phyloP scores from a whole-genome alignment of 23 tunicate species.

The Corella eumyota region DNA sequence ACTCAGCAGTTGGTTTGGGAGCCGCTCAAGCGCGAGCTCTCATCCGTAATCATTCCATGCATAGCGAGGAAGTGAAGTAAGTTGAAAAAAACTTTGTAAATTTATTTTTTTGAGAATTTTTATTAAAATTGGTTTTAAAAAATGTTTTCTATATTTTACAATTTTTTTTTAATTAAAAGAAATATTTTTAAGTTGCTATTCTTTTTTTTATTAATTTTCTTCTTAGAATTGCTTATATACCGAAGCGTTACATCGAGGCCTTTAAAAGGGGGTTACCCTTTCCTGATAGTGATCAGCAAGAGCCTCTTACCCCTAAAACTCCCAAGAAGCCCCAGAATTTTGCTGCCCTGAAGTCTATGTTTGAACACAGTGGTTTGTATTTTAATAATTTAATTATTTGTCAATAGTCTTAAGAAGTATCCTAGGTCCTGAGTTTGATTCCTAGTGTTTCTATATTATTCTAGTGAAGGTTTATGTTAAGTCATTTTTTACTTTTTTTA shows the following conservation, averaged over 20 bases:
- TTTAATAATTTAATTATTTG: no score
- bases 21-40: slow-evolving; percentile 80
- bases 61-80: slow-evolving; percentile 65
- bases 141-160: not conserved
- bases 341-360: slow-evolving; percentile 44
- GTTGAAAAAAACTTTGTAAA: no score
- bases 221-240: slow-evolving; percentile 54
- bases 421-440: no score
- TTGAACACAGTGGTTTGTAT: no score
- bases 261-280: slow-evolving; percentile 65
- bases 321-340: slow-evolving; percentile 27
- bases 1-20: slow-evolving; percentile 82
- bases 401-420: no score
- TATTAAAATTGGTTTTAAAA: not conserved
- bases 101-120: not conserved
- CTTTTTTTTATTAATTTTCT: not conserved
- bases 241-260: slow-evolving; percentile 47
- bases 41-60: slow-evolving; percentile 56
- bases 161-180: not conserved
- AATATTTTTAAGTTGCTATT: not conserved
- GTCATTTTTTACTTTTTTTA: no score
- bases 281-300: slow-evolving; percentile 18
- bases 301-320: slow-evolving; percentile 9
- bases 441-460: no score
- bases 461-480: no score